A percentile compares a stretch with the other conserved stretches of the same genome.
These are phyloP conservation scores for Vireo altiloquus DNA, from an alignment of 2,113 vertebrate genomes.

Conservation along the genomic window DNA sequence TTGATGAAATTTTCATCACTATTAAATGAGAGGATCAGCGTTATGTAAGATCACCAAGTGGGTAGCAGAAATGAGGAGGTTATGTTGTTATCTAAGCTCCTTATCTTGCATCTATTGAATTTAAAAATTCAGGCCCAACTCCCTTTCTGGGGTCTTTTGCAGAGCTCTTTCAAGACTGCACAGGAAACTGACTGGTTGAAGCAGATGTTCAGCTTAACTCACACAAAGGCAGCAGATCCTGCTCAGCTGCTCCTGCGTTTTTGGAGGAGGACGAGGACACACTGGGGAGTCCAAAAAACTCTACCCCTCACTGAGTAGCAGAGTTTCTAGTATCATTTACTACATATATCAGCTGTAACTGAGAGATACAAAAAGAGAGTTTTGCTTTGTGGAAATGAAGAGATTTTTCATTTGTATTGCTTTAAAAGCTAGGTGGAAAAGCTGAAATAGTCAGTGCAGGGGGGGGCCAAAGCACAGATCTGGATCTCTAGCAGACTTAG, in stretches of 20 bases:
- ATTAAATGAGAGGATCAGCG: conserved; percentile 7
- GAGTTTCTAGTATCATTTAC: conserved; percentile 11
- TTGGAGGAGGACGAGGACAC: background rate
- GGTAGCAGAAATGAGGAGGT: background rate
- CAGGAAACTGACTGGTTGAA: background rate
- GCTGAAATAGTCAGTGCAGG: background rate
- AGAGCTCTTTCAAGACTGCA: background rate
- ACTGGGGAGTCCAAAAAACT: background rate
- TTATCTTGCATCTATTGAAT: background rate
- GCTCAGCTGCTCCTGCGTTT: background rate
- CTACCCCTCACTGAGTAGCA: background rate
- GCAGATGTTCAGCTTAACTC: background rate
- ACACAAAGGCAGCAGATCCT: conserved; percentile 2
- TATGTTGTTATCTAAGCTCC: background rate
- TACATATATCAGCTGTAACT: background rate
- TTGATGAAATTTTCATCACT: conserved; percentile 47
- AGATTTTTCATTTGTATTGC: conserved; percentile 13
- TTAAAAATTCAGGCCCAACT: background rate
- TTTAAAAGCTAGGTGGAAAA: background rate
- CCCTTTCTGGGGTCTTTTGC: background rate
- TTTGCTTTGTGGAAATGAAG: background rate
- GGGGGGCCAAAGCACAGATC: background rate
- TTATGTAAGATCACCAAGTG: conserved; percentile 5
- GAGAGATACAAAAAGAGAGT: background rate
- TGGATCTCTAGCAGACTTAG: background rate